Evolutionary conservation across 2,888 invertebrate genomes (phyloP), one percentile per base, ranked within the genome.

Genomic region (Zootermopsis nevadensis): DNA sequence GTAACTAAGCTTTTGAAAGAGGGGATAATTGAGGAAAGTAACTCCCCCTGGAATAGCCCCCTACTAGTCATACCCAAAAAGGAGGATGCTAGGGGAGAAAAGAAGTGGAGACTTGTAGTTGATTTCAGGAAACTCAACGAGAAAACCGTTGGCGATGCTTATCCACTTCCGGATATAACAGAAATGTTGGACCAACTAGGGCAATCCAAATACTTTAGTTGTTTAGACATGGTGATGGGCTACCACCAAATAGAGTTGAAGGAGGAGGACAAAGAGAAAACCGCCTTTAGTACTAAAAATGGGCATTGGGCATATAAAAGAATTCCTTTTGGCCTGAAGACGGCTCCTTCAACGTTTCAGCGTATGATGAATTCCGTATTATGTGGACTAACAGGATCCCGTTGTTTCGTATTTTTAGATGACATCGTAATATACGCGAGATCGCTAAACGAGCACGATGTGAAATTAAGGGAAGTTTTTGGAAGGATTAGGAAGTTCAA

Each of bases 401-500:
- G 33, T 6, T 77, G 27, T 38, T 38, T 38, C 10, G 38, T 38
- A 10, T 38, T 38, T 38, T 38, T 89, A 22, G 88, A 89, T 80
- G 88, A 89, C 83, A 87, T 89, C 12, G 86, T 89, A 0, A 86
- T 88, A 72, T 87, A 86, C 81, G 87, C 86, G 0, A 84, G 85
- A 35, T 85, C 82, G 7, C 35, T 88, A 10, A 82, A 86, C 30
- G 85, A 86, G 27, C 88, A 88, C 48, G 86, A 86, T 12, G 81
- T 48, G n/a, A 84, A 83, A 55, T 69, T 87, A 19, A 83, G 42
- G 80, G 85, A 85, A 66, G 84, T 87, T 22, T 87, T 87, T 66
- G 79, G 86, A 48, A 79, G 86, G 84, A 77, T 87, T 22, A 76
- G 77, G 42, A 83, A 86, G 69, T 76, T 86, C 30, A 86, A 87